phyloP scores from a whole-genome alignment of 2,113 vertebrate genomes.

The Scytalopus superciliaris region DNA sequence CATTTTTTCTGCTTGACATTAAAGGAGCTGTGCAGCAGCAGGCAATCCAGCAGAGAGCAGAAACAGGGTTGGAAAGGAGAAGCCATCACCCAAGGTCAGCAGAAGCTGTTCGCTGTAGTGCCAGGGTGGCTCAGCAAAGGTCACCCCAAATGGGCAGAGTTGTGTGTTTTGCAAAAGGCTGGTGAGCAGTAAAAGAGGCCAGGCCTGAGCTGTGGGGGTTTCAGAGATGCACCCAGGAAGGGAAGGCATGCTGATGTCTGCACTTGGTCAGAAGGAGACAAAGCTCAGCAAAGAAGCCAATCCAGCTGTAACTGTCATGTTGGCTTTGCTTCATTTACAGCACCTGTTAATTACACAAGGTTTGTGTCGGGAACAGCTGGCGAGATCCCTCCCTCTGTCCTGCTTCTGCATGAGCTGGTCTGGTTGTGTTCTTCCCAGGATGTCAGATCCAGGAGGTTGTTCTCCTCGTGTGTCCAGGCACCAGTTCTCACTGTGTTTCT shows the following conservation, averaged over 20 bases:
- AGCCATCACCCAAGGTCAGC: not conserved
- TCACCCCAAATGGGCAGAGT: not conserved
- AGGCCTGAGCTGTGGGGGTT: not conserved
- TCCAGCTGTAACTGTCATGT: constrained; percentile 34
- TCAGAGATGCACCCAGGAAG: not conserved
- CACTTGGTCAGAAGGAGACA: not conserved
- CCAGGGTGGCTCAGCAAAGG: not conserved
- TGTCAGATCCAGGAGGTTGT: not conserved
- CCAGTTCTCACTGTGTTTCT: not conserved
- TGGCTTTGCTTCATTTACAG: constrained; percentile 30
- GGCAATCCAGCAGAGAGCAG: not conserved
- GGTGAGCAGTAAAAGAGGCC: not conserved
- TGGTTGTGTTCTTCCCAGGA: not conserved
- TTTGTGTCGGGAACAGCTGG: not conserved
- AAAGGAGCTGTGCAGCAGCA: constrained; percentile 24
- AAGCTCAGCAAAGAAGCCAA: not conserved
- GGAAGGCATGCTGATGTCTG: not conserved
- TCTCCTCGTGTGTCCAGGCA: not conserved
- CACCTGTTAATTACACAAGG: not conserved
- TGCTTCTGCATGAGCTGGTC: not conserved
- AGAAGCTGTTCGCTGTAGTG: not conserved
- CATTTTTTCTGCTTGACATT: constrained; percentile 24
- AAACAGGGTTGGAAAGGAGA: not conserved
- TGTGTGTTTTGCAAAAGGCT: not conserved
- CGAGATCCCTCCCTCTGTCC: not conserved